Evolutionary conservation across 1,140 invertebrate species (phyloP).

Genomic region (Magallana angulata): DNA sequence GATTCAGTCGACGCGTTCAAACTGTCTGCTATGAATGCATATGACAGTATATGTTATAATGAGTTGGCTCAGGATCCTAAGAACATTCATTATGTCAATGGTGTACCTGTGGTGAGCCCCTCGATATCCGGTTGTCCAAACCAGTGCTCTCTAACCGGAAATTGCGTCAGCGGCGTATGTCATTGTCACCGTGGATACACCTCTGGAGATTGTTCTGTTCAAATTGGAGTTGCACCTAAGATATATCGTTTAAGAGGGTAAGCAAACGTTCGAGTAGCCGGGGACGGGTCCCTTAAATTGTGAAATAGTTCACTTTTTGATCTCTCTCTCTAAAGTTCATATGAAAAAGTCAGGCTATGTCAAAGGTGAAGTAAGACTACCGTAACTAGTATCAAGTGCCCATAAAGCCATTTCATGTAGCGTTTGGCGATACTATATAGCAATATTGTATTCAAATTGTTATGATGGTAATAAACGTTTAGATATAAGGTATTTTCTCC

Average conservation of each 20-base stretch:
- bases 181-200: conserved; percentile 58
- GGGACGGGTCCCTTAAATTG: too few relatives aligned
- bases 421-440: too few relatives aligned
- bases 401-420: too few relatives aligned
- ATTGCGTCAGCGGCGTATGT: conserved; percentile 55
- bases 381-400: too few relatives aligned
- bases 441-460: too few relatives aligned
- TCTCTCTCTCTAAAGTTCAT: too few relatives aligned
- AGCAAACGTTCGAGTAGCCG: background rate
- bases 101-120: conserved; percentile 23
- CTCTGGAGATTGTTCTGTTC: conserved; percentile 56
- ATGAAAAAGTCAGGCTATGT: too few relatives aligned
- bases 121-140: conserved; percentile 54
- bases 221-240: conserved; percentile 45
- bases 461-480: too few relatives aligned
- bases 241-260: conserved; percentile 56
- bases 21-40: conserved; percentile 49
- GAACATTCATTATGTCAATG: conserved; percentile 44
- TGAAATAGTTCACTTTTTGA: too few relatives aligned
- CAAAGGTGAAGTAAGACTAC: too few relatives aligned
- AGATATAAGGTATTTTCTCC: too few relatives aligned
- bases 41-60: conserved; percentile 55
- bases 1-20: conserved; percentile 48
- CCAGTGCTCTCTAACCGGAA: conserved; percentile 57
- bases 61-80: conserved; percentile 49